Percentiles rank a stretch among this genome's conserved stretches.
Conservation (phyloP, 2,888 invertebrate genomes). For the Lamellibrachia satsuma region DNA sequence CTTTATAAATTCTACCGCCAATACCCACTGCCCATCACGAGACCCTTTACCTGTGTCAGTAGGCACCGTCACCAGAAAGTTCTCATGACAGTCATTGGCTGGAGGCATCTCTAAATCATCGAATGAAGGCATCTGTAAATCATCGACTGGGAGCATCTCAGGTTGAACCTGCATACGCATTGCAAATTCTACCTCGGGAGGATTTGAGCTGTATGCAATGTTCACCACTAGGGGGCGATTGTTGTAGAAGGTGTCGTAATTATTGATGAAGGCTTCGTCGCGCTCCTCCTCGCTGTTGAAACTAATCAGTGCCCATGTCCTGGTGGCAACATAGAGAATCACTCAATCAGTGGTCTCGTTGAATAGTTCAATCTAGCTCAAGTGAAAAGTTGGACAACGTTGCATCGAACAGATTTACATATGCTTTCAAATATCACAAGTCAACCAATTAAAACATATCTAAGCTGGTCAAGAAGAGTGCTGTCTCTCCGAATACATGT, state of each 20-base stretch:
- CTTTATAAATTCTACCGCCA: no score
- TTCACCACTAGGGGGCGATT: slow-evolving; percentile 9
- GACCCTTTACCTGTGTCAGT: not conserved
- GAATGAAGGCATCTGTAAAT: no score
- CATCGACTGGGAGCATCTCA: no score
- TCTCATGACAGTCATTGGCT: not conserved
- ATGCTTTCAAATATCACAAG: no score
- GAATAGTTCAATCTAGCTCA: not conserved
- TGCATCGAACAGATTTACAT: no score
- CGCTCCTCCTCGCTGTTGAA: not conserved
- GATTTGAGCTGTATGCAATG: not conserved
- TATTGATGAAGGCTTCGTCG: not conserved
- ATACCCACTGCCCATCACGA: no score
- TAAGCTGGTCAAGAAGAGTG: no score
- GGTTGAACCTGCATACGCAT: not conserved
- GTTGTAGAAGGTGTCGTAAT: not conserved
- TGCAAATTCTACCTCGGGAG: not conserved
- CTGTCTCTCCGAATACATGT: no score
- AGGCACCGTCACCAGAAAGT: not conserved
- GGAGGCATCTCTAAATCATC: not conserved
- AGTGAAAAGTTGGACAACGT: no score
- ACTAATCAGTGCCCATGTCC: not conserved
- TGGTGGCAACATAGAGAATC: not conserved
- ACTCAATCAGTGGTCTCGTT: not conserved
- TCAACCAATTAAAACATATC: no score